Evolutionary conservation across 92 coral and sea anemone genomes (phyloP).

Genomic region (Palythoa grandiflora): DNA sequence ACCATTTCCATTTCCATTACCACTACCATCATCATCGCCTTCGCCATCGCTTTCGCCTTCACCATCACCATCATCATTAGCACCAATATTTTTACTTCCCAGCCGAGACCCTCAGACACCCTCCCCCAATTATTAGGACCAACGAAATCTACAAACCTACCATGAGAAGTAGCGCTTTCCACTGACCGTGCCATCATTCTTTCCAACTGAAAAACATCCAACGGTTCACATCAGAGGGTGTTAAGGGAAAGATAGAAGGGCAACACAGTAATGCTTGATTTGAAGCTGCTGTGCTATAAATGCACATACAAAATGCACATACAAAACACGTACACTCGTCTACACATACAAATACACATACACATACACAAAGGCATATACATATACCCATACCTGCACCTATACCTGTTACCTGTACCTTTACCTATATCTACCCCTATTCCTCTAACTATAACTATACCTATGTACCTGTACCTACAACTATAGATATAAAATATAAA

Average conservation of each 20-base stretch:
- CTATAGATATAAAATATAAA: no score
- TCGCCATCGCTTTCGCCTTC: not conserved
- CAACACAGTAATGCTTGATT: no score
- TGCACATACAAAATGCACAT: no score
- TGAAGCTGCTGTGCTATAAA: no score
- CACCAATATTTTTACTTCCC: not conserved
- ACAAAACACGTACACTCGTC: no score
- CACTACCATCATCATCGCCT: not conserved
- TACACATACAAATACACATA: no score
- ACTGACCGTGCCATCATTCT: slow-evolving; percentile 91
- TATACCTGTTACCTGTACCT: not conserved
- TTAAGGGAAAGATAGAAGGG: no score
- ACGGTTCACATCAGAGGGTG: no score
- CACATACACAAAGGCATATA: not conserved
- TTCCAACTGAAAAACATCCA: slow-evolving; percentile 78
- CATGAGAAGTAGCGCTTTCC: slow-evolving; percentile 86
- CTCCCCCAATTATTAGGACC: not conserved
- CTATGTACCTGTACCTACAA: no score
- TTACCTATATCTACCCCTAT: not conserved
- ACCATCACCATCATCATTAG: not conserved
- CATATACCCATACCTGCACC: not conserved
- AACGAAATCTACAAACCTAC: slow-evolving; percentile 55
- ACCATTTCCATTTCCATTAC: not conserved
- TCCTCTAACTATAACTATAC: no score
- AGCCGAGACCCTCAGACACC: not conserved